These are phyloP conservation scores for Chelmon rostratus DNA, from an alignment of 2,797 vertebrate species.

Conservation along the genomic window DNA sequence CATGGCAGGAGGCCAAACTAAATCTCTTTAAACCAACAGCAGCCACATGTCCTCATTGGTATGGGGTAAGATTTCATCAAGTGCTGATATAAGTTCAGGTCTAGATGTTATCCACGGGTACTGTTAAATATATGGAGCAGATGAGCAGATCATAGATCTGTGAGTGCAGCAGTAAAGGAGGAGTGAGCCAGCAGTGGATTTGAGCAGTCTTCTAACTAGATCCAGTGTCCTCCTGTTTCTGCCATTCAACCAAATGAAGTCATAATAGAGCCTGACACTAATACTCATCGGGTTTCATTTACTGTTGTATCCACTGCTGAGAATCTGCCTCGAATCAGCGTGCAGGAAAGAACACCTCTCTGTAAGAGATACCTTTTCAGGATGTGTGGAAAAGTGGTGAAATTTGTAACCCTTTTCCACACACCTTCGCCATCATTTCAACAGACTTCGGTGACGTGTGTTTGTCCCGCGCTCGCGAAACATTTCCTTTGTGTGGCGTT, in stretches of 20 bases:
- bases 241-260: conserved; percentile 82
- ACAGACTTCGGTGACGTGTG: conserved; percentile 28
- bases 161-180: conserved; percentile 45
- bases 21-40: conserved; percentile 83
- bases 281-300: conserved; percentile 78
- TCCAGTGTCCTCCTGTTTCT: conserved; percentile 81
- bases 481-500: conserved; percentile 9
- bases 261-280: conserved; percentile 78
- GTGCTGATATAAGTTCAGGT: conserved; percentile 75
- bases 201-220: conserved; percentile 68
- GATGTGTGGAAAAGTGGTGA: conserved; percentile 66
- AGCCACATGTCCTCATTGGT: conserved; percentile 76
- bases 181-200: conserved; percentile 71
- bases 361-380: conserved; percentile 62
- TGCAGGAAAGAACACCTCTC: conserved; percentile 57
- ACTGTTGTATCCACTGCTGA: conserved; percentile 63
- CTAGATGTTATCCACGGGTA: conserved; percentile 73
- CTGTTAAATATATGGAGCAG: conserved; percentile 69
- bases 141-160: conserved; percentile 73
- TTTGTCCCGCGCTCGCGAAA: conserved; percentile 14
- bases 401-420: conserved; percentile 60
- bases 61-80: conserved; percentile 74
- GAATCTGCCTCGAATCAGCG: conserved; percentile 67
- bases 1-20: conserved; percentile 78
- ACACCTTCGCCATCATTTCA: conserved; percentile 35